Evolutionary conservation across 2,113 vertebrate genomes (phyloP).

Genomic region (Progne subis): DNA sequence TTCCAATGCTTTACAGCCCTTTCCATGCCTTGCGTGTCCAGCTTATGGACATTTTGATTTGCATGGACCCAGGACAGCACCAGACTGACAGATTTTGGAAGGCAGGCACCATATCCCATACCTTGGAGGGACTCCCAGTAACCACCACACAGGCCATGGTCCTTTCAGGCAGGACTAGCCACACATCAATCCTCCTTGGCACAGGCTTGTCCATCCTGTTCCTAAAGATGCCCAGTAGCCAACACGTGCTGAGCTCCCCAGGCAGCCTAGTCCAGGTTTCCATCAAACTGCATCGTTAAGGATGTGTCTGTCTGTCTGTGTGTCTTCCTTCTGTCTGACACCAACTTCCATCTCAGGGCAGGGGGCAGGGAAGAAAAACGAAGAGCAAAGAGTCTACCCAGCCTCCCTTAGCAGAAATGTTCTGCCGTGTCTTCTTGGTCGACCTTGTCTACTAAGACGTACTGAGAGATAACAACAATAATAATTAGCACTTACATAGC

Average conservation of each 20-base stretch:
- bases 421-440: not conserved
- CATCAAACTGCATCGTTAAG: not conserved
- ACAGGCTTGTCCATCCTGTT: not conserved
- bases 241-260: not conserved
- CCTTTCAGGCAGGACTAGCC: not conserved
- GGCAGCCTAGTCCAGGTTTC: not conserved
- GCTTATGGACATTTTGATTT: not conserved
- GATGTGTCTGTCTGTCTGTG: not conserved
- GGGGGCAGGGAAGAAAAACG: not conserved
- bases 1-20: not conserved
- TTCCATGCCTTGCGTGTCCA: not conserved
- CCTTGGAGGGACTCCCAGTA: not conserved
- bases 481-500: conserved; percentile 51
- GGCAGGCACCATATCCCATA: not conserved
- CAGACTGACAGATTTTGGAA: not conserved
- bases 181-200: rapidly evolving
- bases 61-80: not conserved
- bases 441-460: conserved; percentile 40
- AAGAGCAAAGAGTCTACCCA: not conserved
- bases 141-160: rapidly evolving
- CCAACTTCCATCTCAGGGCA: not conserved
- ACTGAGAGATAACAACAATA: conserved; percentile 35
- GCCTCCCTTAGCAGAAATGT: not conserved
- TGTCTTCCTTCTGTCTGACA: not conserved
- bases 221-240: not conserved